Base-by-base conservation (phyloP, 1,140 invertebrate genomes). In the Vanessa tameamea region DNA sequence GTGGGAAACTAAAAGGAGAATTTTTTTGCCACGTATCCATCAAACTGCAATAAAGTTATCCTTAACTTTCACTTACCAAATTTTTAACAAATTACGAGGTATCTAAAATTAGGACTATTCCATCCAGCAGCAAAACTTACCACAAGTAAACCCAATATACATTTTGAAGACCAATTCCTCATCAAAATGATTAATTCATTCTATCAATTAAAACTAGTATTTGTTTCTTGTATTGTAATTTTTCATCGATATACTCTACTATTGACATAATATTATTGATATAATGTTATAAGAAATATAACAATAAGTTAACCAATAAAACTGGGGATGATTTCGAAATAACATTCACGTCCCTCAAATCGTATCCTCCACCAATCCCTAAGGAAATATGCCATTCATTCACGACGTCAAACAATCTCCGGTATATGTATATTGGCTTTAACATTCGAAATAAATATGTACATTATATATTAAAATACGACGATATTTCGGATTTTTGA, bases 311-410 rank as follows among this genome's bases (percentile, higher is more conserved):
- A 55, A 67, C 26, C 50, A 53, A 67, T 67, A 67, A 67, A 67
- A 67, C 53, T 67, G 43, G 31, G 53, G 65, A 67, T 57, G 16
- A 57, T 67, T 37, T 55, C 53, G 53, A 50, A 67, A 67, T 67
- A 67, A 55, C 65, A 55, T 67, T 67, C 53, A 53, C 65, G 48
- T 67, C 65, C 65, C 65, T 53, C 65, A 53, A 67, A 67, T 55
- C 65, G 65, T 50, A 67, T 67, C 50, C 37, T 67, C 37, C 26
- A 53, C 20, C 50, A 53, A 37, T 67, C 65, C 65, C 65, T 15
- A 47, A 67, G 65, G 65, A 67, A 67, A 67, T 67, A 53, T 55
- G 16, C 65, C 65, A 67, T 67, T 67, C 65, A 67, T 67, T 50
- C 26, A 20, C 47, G 50, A 67, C 65, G 65, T 55, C 65, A 67